Percentiles rank a stretch among this genome's conserved stretches.
Conservation (phyloP, 1,140 invertebrate species). For the Ceratina calcarata region DNA sequence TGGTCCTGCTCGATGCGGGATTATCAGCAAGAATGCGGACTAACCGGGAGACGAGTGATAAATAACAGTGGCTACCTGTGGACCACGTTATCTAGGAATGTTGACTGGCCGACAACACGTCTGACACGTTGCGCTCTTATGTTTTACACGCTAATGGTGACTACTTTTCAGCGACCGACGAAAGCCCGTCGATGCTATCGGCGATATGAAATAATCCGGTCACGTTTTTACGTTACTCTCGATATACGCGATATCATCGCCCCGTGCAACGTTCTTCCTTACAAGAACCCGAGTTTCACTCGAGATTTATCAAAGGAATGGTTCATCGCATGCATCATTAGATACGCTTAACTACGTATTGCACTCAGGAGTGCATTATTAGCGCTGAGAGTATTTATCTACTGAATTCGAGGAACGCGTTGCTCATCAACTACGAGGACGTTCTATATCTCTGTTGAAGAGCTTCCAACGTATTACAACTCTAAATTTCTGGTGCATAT, state of each 20-base stretch:
- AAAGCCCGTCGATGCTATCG: background rate
- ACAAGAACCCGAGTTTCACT: background rate
- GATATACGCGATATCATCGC: background rate
- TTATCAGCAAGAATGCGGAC: conserved; percentile 66
- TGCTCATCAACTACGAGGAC: background rate
- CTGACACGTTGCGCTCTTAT: conserved; percentile 13
- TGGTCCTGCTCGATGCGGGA: conserved; percentile 22
- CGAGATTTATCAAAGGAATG: background rate
- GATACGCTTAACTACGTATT: background rate
- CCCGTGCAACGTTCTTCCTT: background rate
- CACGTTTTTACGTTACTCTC: background rate
- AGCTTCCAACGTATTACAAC: no score
- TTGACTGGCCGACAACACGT: conserved; percentile 31
- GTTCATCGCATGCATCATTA: conserved; percentile 9
- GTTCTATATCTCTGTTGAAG: no score
- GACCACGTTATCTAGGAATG: conserved; percentile 63
- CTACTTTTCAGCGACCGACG: background rate
- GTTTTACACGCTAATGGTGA: conserved; percentile 36
- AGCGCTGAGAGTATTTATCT: background rate
- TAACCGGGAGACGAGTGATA: conserved; percentile 51
- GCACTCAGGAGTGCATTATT: background rate
- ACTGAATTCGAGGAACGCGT: background rate
- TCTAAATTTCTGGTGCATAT: no score
- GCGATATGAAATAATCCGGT: background rate
- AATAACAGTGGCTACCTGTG: conserved; percentile 61